Percentiles rank a stretch among this genome's conserved stretches.
These are phyloP conservation scores for Ceryle rudis DNA, from an alignment of 2,797 vertebrate species.

Conservation along the genomic window DNA sequence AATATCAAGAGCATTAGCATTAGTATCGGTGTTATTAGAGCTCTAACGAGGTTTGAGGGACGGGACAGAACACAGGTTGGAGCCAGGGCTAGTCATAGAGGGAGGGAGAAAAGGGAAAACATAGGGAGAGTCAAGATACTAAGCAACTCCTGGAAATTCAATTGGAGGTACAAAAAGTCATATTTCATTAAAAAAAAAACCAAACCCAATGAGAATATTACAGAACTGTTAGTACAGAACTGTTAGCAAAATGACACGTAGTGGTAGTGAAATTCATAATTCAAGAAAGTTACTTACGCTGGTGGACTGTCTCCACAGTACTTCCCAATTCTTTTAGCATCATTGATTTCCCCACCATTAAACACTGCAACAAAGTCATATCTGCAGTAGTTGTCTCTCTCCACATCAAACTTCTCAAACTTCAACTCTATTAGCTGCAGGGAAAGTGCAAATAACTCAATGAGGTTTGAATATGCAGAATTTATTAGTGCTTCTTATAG, in stretches of 20 bases:
- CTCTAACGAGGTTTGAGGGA: neutral
- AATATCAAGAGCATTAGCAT: neutral
- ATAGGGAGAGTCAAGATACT: neutral
- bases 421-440: conserved; percentile 89
- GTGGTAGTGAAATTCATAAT: neutral
- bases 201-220: neutral
- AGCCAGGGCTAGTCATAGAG: neutral
- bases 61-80: neutral
- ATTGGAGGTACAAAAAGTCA: neutral
- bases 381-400: conserved; percentile 97
- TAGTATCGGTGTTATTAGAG: neutral
- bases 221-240: neutral
- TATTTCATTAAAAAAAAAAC: neutral
- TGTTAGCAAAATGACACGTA: neutral
- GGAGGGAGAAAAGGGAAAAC: neutral
- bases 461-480: neutral
- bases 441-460: conserved; percentile 18
- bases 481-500: neutral
- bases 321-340: conserved; percentile 94
- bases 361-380: conserved; percentile 96
- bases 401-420: conserved; percentile 99
- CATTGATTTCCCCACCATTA: conserved; percentile 93
- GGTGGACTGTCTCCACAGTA: conserved; percentile 97
- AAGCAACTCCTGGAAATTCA: neutral
- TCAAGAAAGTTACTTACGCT: conserved; percentile 83